A percentile compares a stretch with the other conserved stretches of the same genome.
Evolutionary conservation across 1,140 invertebrate genomes (phyloP).

Genomic region (Littorina saxatilis): DNA sequence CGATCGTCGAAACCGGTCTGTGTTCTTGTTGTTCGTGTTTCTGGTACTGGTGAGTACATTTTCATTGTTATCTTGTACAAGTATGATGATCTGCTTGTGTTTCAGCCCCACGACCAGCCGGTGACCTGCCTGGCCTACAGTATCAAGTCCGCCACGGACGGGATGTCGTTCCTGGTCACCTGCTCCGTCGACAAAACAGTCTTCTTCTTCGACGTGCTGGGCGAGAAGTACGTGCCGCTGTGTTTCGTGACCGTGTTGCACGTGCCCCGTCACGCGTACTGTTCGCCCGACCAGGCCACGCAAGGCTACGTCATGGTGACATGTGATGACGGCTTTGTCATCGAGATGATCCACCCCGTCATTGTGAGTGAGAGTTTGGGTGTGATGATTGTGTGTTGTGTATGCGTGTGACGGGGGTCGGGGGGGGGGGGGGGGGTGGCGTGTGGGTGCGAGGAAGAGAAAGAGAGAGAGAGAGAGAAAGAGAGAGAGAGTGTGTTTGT

Average conservation of each 20-base stretch:
- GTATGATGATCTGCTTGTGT: too few species aligned
- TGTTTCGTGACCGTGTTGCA: constrained; percentile 5
- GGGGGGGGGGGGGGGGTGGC: too few species aligned
- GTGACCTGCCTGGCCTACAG: constrained; percentile 23
- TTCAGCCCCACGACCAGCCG: constrained; percentile 19
- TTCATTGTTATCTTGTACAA: too few species aligned
- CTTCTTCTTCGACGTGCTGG: constrained; percentile 21
- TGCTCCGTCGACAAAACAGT: constrained; percentile 25
- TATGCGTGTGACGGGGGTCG: too few species aligned
- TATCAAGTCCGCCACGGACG: background rate
- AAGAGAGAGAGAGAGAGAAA: too few species aligned
- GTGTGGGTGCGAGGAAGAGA: too few species aligned
- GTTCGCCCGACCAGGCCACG: background rate
- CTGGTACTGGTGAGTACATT: too few species aligned
- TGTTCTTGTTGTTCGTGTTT: too few species aligned
- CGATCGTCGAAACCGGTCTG: too few species aligned
- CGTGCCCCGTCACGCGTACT: constrained; percentile 1
- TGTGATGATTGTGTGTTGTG: too few species aligned
- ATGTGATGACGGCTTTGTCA: constrained; percentile 19
- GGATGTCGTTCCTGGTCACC: background rate
- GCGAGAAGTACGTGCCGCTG: background rate
- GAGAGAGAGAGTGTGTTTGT: too few species aligned
- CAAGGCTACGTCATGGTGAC: background rate
- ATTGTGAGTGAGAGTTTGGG: too few species aligned
- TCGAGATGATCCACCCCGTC: background rate